Evolutionary conservation across 2,113 vertebrate genomes (phyloP).

Genomic region (Strigops habroptila): DNA sequence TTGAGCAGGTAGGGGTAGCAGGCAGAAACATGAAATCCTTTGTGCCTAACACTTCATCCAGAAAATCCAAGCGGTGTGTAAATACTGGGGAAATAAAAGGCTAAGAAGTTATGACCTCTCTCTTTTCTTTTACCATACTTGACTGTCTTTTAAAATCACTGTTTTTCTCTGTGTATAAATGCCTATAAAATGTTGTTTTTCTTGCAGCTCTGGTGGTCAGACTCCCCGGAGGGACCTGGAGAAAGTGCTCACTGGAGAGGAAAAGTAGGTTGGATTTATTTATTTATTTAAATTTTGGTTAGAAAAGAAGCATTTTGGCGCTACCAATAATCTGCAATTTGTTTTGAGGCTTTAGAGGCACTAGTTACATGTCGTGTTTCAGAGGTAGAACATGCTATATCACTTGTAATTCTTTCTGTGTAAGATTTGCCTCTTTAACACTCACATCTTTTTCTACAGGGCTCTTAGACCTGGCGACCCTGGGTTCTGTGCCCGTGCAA

Average conservation of each 20-base stretch:
- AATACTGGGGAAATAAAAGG: neutral
- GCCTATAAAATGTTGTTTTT: neutral
- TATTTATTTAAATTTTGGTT: neutral
- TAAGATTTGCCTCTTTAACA: neutral
- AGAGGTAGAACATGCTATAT: neutral
- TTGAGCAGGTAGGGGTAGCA: conserved; percentile 81
- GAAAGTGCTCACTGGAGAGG: conserved; percentile 95
- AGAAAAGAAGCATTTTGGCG: neutral
- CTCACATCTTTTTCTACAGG: conserved; percentile 58
- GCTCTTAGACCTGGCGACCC: conserved; percentile 94
- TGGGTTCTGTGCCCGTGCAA: conserved; percentile 92
- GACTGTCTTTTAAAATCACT: neutral
- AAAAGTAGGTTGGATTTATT: conserved; percentile 83
- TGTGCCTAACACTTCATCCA: neutral
- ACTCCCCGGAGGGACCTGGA: conserved; percentile 96
- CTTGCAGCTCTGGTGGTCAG: conserved; percentile 89
- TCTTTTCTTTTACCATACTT: neutral
- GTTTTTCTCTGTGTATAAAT: neutral
- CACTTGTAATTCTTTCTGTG: neutral
- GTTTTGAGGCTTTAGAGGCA: neutral
- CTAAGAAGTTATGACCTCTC: neutral
- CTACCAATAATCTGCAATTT: neutral
- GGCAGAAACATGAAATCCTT: neutral
- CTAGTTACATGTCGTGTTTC: neutral
- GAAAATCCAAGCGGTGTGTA: neutral